Base-by-base conservation (phyloP, 1,140 invertebrate species). In the Lithobius niger region DNA sequence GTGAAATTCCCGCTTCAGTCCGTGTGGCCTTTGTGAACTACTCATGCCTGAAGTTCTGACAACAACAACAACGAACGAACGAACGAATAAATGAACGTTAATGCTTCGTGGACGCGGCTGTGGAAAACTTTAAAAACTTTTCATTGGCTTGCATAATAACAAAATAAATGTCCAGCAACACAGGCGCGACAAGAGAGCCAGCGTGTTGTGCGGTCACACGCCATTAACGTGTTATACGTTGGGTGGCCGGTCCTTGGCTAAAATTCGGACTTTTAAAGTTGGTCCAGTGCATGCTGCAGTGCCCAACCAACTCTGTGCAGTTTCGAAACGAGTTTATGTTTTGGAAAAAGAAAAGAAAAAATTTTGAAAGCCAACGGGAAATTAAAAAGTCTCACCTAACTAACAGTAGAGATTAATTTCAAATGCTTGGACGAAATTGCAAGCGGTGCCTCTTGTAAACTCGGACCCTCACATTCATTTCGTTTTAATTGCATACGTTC, bases 391-490 rank as follows among this genome's bases (percentile, higher is more conserved):
- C 10, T 36, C n/a, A n/a, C 10, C n/a, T 36, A 36, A n/a, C 31
- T 36, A 36, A n/a, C 31, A 36, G 31, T n/a, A 10, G 31, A 36
- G 31, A 36, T 36, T 36, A 36, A 36, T 36, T 36, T 36, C 31
- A 10, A 36, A 36, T 36, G 31, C 31, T 36, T 36, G 10, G 10
- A 36, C 10, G n/a, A 36, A 10, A 10, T 10, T n/a, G 31, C n/a
- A 10, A n/a, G 31, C 31, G n/a, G n/a, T n/a, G n/a, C n/a, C n/a
- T 36, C 31, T 36, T 10, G 31, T 10, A 21, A 6, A 47, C 13
- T 47, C 22, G 44, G n/a, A n/a, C n/a, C n/a, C n/a, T 10, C 44
- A 47, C 44, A 47, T 47, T 47, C 19, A 47, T 47, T 47, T 47
- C 31, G 44, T 22, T 47, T 47, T 13, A 47, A 13, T 47, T 47